Conservation (phyloP, 2,113 vertebrate genomes). For the Pavo muticus region DNA sequence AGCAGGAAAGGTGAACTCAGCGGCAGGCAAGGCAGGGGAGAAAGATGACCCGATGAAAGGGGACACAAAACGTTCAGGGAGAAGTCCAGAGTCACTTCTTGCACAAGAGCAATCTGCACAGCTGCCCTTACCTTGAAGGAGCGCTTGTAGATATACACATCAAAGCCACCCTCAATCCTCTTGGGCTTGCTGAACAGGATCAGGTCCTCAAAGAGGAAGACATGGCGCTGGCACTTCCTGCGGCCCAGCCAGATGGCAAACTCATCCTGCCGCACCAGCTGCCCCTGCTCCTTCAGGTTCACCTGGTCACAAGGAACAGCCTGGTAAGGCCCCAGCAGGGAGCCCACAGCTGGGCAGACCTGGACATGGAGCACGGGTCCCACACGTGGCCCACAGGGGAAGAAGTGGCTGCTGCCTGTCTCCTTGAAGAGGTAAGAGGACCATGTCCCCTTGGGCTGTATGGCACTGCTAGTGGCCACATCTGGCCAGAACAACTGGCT, state of each 20-base stretch:
- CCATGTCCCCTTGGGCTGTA: rapidly evolving
- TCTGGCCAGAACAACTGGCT: not conserved
- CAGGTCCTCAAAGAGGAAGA: constrained; percentile 90
- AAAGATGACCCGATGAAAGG: not conserved
- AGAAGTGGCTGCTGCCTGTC: not conserved
- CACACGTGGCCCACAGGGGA: not conserved
- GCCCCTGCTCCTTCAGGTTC: constrained; percentile 90
- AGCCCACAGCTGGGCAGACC: not conserved
- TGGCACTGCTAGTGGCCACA: not conserved
- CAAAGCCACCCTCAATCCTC: constrained; percentile 80
- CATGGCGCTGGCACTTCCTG: constrained; percentile 83
- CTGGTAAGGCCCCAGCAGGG: not conserved
- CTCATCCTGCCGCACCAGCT: constrained; percentile 87
- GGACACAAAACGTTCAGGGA: not conserved
- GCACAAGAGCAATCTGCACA: not conserved
- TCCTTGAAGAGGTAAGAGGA: not conserved
- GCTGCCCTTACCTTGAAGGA: constrained; percentile 84
- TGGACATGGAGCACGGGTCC: not conserved
- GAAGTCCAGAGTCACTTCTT: not conserved
- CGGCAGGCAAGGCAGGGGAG: not conserved
- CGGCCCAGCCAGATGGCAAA: constrained; percentile 85
- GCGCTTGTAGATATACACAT: constrained; percentile 86
- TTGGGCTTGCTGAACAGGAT: constrained; percentile 91
- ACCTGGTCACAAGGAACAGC: constrained; percentile 74
- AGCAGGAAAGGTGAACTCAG: not conserved